These are phyloP conservation scores for Polydrusus pterygomalis DNA, from an alignment of 2,888 invertebrate species.

Conservation along the genomic window DNA sequence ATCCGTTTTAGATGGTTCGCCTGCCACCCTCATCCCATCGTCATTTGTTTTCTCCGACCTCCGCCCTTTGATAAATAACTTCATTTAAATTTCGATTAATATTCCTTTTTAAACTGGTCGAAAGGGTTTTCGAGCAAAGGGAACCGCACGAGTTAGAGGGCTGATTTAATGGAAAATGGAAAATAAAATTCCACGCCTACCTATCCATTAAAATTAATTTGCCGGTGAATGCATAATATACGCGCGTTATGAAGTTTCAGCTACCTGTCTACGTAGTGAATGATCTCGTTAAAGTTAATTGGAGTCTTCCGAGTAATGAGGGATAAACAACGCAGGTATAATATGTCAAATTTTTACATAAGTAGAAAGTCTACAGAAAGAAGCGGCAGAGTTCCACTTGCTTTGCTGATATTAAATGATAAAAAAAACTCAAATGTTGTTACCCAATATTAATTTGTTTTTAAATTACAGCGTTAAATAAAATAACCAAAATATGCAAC, in stretches of 20 bases:
- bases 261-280: conserved; percentile 2
- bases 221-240: conserved; percentile 49
- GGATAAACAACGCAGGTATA: too few species aligned
- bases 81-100: conserved; percentile 55
- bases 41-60: conserved; percentile 29
- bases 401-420: too few species aligned
- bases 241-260: conserved; percentile 4
- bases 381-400: too few species aligned
- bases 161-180: conserved; percentile 53
- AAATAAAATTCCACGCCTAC: conserved; percentile 50
- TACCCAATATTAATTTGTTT: too few species aligned
- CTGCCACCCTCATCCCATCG: conserved; percentile 18
- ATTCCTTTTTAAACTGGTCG: conserved; percentile 52
- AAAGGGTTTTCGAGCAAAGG: conserved; percentile 40
- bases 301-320: not conserved
- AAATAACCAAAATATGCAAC: too few species aligned
- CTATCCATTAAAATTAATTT: conserved; percentile 53
- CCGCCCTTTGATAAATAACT: conserved; percentile 51
- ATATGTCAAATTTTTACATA: too few species aligned
- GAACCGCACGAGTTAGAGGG: conserved; percentile 48
- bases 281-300: not conserved
- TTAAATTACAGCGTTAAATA: too few species aligned
- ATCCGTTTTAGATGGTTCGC: conserved; percentile 10
- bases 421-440: too few species aligned
- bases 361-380: too few species aligned